Base-by-base conservation (phyloP, 1,140 invertebrate genomes). In the Ceratina australensis region DNA sequence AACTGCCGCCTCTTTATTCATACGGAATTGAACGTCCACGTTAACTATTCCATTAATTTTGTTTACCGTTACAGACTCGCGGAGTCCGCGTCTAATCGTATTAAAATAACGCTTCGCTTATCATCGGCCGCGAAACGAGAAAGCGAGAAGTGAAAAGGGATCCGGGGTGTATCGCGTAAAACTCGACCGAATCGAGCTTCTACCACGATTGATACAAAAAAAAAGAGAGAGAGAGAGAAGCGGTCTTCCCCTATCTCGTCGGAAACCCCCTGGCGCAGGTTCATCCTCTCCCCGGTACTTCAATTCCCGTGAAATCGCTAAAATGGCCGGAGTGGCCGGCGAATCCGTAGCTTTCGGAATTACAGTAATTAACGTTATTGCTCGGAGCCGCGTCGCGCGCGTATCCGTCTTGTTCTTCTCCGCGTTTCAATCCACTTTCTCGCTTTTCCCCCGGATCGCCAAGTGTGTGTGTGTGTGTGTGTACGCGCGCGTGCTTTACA, bases 351-450 rank as follows among this genome's bases (percentile, higher is more conserved):
- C 86, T 86, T 90, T 89, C 86, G 87, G 89, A 85, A 86, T 88
- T 89, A 87, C 85, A 88, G 88, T 87, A 91, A 90, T 90, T 91
- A 90, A 91, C 87, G 83, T 87, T 90, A 90, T 89, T 90, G 88
- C 88, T 86, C 81, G 78, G 78, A 68, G 72, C 81, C 80, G 69
- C 76, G 69, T 81, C 74, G 61, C 52, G 52, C 69, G 72, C 74
- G 61, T 79, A 76, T 75, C 65, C 69, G 69, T 76, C 79, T 79
- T 71, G 47, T 61, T 79, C 63, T 60, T 66, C 57, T 56, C 22
- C 72, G 56, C 72, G 57, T 57, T 78, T 74, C 72, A 75, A 79
- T 79, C 68, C 72, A 74, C 71, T 74, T 50, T 63, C 68, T 72
- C 64, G 77, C 77, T 74, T 61, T 71, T 26, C 59, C 56, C 24